These are phyloP conservation scores for Phenacoccus solenopsis DNA, from an alignment of 1,140 invertebrate genomes.

Conservation along the genomic window DNA sequence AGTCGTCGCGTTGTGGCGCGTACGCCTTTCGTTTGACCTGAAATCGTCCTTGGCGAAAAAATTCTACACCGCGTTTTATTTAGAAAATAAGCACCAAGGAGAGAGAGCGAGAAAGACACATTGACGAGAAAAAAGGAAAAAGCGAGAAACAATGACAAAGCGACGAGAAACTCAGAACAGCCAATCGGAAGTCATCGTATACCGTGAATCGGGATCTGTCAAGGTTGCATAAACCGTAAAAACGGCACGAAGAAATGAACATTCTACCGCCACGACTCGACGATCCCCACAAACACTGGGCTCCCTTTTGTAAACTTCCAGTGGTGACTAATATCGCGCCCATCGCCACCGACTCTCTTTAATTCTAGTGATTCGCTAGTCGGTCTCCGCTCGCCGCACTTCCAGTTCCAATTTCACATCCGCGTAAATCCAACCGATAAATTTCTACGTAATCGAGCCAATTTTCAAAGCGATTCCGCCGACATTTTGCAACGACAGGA, in stretches of 20 bases:
- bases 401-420: no score
- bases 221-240: slow-evolving; percentile 1
- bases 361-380: no score
- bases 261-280: not conserved
- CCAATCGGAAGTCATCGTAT: slow-evolving; percentile 12
- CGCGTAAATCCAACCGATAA: no score
- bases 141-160: slow-evolving; percentile 8
- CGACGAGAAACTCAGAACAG: not conserved
- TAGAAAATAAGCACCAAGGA: slow-evolving; percentile 9
- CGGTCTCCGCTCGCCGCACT: no score
- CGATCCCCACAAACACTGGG: not conserved
- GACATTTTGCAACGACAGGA: not conserved
- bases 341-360: not conserved
- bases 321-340: not conserved
- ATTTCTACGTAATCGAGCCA: no score
- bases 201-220: slow-evolving; percentile 9
- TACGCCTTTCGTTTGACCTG: slow-evolving; percentile 12
- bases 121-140: not conserved
- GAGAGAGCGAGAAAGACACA: not conserved
- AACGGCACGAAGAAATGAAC: not conserved
- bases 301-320: slow-evolving; percentile 11
- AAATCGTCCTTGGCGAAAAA: slow-evolving; percentile 17
- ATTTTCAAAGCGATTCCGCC: no score
- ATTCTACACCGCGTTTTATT: slow-evolving; percentile 11
- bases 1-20: not conserved